Conservation (phyloP, 2,888 invertebrate genomes). For the Miltochrista miniata region DNA sequence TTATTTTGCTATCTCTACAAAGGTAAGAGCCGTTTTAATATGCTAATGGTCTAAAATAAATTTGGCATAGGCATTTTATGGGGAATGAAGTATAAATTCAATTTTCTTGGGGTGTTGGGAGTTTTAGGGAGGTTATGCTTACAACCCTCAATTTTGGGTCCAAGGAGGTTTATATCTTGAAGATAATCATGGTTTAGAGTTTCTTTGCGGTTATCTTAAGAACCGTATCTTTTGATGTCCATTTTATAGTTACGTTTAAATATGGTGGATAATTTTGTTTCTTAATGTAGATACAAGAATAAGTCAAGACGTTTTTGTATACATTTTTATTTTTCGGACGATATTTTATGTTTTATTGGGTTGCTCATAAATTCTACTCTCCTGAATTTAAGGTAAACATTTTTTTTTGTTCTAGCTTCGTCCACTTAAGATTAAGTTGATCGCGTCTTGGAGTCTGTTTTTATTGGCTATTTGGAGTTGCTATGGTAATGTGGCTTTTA, state of each 20-base stretch:
- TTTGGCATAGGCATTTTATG: slow-evolving; percentile 75
- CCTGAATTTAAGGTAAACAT: neutral
- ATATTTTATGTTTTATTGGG: slow-evolving; percentile 42
- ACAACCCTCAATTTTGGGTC: slow-evolving; percentile 15
- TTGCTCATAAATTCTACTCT: slow-evolving; percentile 18
- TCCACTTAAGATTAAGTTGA: too few relatives aligned
- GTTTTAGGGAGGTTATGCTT: slow-evolving; percentile 20
- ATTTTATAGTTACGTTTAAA: slow-evolving; percentile 37
- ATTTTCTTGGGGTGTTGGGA: slow-evolving; percentile 47
- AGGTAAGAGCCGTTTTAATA: slow-evolving; percentile 72
- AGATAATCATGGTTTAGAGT: slow-evolving; percentile 53
- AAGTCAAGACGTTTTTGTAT: slow-evolving; percentile 24
- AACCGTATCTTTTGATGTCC: slow-evolving; percentile 26
- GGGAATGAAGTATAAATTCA: slow-evolving; percentile 76
- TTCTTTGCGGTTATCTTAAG: slow-evolving; percentile 32
- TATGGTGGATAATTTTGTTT: slow-evolving; percentile 23
- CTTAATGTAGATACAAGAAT: slow-evolving; percentile 31
- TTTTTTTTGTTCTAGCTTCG: too few relatives aligned
- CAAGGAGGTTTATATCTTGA: slow-evolving; percentile 38
- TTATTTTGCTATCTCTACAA: slow-evolving; percentile 53
- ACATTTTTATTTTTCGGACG: slow-evolving; percentile 29
- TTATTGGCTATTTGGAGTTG: too few relatives aligned
- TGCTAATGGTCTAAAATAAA: slow-evolving; percentile 79
- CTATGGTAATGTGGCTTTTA: too few relatives aligned
- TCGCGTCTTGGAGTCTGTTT: too few relatives aligned